A percentile compares a stretch with the other conserved stretches of the same genome.
Evolutionary conservation across 2,888 invertebrate genomes (phyloP).

Genomic region (Hartigia nigra): DNA sequence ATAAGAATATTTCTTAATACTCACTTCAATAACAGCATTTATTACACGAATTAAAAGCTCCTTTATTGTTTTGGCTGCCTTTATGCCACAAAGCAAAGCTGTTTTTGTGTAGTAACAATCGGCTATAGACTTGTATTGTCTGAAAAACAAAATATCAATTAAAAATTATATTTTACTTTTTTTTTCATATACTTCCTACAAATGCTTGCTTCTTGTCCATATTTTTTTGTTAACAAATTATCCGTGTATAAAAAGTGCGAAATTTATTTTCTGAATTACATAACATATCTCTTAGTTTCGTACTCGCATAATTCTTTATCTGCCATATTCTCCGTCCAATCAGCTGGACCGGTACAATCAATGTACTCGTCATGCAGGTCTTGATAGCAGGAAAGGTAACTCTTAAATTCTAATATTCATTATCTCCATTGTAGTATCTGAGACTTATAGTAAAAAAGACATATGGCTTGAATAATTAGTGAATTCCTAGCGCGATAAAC

Average conservation of each 20-base stretch:
- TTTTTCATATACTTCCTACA: background rate
- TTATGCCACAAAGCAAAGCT: constrained; percentile 67
- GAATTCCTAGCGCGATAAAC: constrained; percentile 10
- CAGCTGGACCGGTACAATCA: constrained; percentile 68
- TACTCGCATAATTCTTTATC: constrained; percentile 66
- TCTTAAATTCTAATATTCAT: constrained; percentile 48
- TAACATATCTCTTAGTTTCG: constrained; percentile 6
- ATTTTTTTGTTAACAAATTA: background rate
- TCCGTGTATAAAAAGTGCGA: background rate
- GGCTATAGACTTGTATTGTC: constrained; percentile 66
- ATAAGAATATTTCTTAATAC: background rate
- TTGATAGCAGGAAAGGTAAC: constrained; percentile 62
- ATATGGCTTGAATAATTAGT: background rate
- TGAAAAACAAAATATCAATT: constrained; percentile 39
- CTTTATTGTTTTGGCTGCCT: constrained; percentile 62
- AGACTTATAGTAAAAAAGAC: background rate
- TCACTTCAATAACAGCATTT: constrained; percentile 31
- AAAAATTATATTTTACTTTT: background rate
- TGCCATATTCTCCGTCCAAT: constrained; percentile 69
- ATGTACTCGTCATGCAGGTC: constrained; percentile 67
- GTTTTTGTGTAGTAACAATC: constrained; percentile 69
- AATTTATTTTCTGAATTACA: background rate
- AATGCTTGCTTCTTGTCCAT: background rate
- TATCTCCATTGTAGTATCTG: background rate
- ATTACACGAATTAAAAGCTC: constrained; percentile 32